These are phyloP conservation scores for Pantherophis alleghaniensis DNA, from an alignment of 2,797 vertebrate species.

Conservation along the genomic window DNA sequence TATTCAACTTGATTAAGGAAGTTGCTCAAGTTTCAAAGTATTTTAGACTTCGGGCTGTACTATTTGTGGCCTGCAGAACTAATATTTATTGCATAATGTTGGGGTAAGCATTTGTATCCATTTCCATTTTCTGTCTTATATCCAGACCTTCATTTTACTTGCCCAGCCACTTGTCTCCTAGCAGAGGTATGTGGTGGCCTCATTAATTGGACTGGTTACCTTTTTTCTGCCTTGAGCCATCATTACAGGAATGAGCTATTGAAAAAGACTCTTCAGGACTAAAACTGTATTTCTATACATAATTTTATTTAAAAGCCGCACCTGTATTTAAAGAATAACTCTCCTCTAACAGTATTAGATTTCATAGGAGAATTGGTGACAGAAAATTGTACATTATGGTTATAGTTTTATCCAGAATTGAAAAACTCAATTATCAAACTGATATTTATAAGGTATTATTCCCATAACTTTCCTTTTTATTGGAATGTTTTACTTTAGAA, in stretches of 20 bases:
- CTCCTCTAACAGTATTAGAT: constrained; percentile 40
- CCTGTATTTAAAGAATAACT: constrained; percentile 45
- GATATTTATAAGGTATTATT: constrained; percentile 30
- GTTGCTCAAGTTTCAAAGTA: not conserved
- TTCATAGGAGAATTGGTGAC: constrained; percentile 31
- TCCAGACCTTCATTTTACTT: constrained; percentile 21
- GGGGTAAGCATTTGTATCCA: constrained; percentile 8
- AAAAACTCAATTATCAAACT: constrained; percentile 40
- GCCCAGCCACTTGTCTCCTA: constrained; percentile 18
- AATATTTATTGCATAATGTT: constrained; percentile 29
- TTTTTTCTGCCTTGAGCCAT: constrained; percentile 26
- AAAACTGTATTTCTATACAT: constrained; percentile 46
- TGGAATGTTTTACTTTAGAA: constrained; percentile 24
- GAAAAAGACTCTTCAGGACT: constrained; percentile 39
- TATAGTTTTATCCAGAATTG: constrained; percentile 52
- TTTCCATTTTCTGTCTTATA: constrained; percentile 5
- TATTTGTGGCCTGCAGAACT: constrained; percentile 10
- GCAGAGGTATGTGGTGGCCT: not conserved
- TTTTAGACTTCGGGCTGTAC: constrained; percentile 25
- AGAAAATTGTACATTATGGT: constrained; percentile 25
- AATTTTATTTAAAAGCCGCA: constrained; percentile 54
- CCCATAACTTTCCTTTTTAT: not conserved
- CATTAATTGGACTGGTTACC: not conserved
- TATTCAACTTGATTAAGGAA: constrained; percentile 2
- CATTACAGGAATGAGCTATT: constrained; percentile 22